Percentiles rank a stretch among this genome's conserved stretches.
Conservation (phyloP, 64 coral and sea anemone genomes). For the Actinia tenebrosa region DNA sequence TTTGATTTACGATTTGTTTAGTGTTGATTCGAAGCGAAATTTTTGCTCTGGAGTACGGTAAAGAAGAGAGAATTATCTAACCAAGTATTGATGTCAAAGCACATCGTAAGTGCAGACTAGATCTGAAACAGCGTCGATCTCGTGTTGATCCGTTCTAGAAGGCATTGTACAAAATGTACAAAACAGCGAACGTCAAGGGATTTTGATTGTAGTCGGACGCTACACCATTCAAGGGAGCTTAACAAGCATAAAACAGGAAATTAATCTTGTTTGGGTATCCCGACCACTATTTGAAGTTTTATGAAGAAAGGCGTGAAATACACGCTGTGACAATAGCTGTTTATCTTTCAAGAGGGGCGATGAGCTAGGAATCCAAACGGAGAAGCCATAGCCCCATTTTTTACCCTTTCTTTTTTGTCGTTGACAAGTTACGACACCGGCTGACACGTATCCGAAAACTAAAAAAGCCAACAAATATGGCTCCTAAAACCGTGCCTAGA, state of each 20-base stretch:
- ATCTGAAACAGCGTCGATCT: not conserved
- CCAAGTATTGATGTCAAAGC: not conserved
- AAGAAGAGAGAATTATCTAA: no score
- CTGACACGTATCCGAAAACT: not conserved
- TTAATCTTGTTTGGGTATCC: slow-evolving; percentile 8
- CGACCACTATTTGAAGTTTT: slow-evolving; percentile 22
- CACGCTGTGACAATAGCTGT: slow-evolving; percentile 24
- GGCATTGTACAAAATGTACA: not conserved
- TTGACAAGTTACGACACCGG: not conserved
- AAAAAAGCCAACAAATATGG: not conserved
- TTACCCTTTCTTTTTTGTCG: not conserved
- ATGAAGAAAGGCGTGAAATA: slow-evolving; percentile 18
- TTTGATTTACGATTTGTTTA: not conserved
- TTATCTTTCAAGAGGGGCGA: slow-evolving; percentile 13
- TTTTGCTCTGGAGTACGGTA: not conserved
- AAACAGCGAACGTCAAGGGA: not conserved
- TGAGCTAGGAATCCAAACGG: slow-evolving; percentile 11
- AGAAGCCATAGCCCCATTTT: slow-evolving; percentile 2
- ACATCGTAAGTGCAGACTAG: not conserved
- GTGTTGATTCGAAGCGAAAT: not conserved
- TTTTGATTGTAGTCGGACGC: not conserved
- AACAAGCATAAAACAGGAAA: slow-evolving; percentile 11
- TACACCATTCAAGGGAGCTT: not conserved
- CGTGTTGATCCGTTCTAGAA: not conserved
- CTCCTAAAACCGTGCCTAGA: no score